Conservation (phyloP, 2,113 vertebrate species). For the Aptenodytes forsteri region DNA sequence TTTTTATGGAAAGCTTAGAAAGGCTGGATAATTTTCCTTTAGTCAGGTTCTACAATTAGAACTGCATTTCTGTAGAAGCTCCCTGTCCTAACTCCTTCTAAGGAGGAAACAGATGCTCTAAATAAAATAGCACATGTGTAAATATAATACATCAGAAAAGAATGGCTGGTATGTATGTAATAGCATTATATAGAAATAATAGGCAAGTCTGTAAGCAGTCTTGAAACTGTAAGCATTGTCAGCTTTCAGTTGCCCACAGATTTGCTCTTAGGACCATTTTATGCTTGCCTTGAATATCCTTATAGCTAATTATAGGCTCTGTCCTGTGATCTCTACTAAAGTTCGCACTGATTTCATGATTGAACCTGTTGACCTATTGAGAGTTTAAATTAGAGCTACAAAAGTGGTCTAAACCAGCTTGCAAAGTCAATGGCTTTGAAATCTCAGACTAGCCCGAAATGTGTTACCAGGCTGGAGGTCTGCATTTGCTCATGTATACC, state of each 20-base stretch:
- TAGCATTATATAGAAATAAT: background rate
- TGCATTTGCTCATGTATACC: background rate
- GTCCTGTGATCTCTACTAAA: background rate
- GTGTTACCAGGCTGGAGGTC: background rate
- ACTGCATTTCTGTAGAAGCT: background rate
- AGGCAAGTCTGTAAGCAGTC: background rate
- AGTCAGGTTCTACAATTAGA: background rate
- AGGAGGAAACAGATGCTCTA: background rate
- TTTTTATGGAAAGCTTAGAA: background rate
- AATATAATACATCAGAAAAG: background rate
- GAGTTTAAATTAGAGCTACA: background rate
- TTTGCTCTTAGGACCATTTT: background rate
- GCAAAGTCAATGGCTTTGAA: background rate
- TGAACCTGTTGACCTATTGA: background rate
- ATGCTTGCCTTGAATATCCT: background rate
- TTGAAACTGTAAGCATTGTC: background rate
- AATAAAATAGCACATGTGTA: background rate
- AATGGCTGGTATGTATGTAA: background rate
- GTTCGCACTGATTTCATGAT: background rate
- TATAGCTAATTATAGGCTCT: background rate
- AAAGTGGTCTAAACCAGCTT: background rate
- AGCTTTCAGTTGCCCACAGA: background rate
- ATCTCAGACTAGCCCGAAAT: background rate
- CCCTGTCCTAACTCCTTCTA: background rate
- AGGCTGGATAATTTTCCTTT: background rate